Conservation (phyloP, 2,113 vertebrate genomes). For the Nothocercus nigrocapillus region DNA sequence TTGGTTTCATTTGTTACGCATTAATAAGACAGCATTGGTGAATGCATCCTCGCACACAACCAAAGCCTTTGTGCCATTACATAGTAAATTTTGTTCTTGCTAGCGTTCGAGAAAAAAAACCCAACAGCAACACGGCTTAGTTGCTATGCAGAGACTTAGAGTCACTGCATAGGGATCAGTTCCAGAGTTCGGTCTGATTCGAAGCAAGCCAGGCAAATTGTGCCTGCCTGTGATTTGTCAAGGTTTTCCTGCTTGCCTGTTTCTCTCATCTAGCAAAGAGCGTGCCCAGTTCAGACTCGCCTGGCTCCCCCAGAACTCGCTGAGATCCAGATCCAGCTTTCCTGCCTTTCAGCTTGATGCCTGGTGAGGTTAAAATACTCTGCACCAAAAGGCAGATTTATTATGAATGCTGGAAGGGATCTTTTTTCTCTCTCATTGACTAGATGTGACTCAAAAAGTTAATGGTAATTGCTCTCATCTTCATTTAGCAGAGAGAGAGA, state of each 20-base stretch:
- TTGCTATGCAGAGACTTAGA: constrained; percentile 76
- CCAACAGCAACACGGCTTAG: constrained; percentile 50
- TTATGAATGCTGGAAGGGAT: constrained; percentile 51
- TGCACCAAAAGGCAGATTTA: constrained; percentile 55
- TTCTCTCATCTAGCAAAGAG: constrained; percentile 36
- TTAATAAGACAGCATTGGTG: constrained; percentile 61
- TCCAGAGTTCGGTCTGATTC: constrained; percentile 72
- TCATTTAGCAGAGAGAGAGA: constrained; percentile 73
- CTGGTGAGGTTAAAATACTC: background rate
- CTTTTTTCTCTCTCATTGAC: constrained; percentile 69
- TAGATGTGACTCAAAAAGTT: constrained; percentile 78
- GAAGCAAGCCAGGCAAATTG: constrained; percentile 66
- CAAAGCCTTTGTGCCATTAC: constrained; percentile 59
- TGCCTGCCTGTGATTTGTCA: constrained; percentile 37
- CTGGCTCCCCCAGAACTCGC: background rate
- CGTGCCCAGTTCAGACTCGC: background rate
- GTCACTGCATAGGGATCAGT: constrained; percentile 69
- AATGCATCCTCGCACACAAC: constrained; percentile 26
- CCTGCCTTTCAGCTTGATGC: background rate
- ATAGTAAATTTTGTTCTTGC: constrained; percentile 75
- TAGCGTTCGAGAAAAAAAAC: background rate
- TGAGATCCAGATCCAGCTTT: background rate
- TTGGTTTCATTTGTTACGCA: constrained; percentile 72
- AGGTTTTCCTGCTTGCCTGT: constrained; percentile 52
- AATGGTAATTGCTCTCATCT: constrained; percentile 79